These are phyloP conservation scores for Aulostomus chinensis DNA, from an alignment of 2,797 vertebrate species.

Conservation along the genomic window DNA sequence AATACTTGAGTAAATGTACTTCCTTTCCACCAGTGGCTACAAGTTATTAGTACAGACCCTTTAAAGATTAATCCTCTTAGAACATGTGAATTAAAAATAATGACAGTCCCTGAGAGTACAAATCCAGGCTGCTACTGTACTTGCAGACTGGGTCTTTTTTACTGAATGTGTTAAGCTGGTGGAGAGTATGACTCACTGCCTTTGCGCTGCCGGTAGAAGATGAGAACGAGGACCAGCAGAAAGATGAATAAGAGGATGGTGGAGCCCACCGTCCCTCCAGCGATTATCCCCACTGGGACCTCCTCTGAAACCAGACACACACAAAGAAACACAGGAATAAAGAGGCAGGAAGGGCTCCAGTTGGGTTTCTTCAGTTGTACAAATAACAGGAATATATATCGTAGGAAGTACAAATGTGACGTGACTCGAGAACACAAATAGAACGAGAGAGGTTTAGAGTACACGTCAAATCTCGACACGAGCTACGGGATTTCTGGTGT, in stretches of 20 bases:
- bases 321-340: neutral
- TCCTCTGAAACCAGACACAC: slow-evolving; percentile 77
- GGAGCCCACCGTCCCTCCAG: slow-evolving; percentile 84
- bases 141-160: neutral
- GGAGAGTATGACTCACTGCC: slow-evolving; percentile 87
- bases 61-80: neutral
- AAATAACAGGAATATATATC: too few species aligned
- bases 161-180: slow-evolving; percentile 13
- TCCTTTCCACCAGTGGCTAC: neutral
- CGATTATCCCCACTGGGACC: slow-evolving; percentile 90
- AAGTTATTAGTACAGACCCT: neutral
- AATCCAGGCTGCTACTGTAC: neutral
- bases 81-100: neutral
- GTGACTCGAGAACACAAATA: too few species aligned
- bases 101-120: neutral
- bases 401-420: too few species aligned
- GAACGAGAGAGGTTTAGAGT: too few species aligned
- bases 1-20: neutral
- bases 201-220: slow-evolving; percentile 96
- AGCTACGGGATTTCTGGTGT: too few species aligned
- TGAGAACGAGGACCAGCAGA: slow-evolving; percentile 84
- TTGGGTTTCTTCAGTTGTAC: neutral
- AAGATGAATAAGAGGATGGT: slow-evolving; percentile 85
- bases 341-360: slow-evolving; percentile 30
- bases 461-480: too few species aligned